A percentile compares a stretch with the other conserved stretches of the same genome.
Evolutionary conservation across 2,113 vertebrate genomes (phyloP).

Genomic region (Rhinopomastus cyanomelas): DNA sequence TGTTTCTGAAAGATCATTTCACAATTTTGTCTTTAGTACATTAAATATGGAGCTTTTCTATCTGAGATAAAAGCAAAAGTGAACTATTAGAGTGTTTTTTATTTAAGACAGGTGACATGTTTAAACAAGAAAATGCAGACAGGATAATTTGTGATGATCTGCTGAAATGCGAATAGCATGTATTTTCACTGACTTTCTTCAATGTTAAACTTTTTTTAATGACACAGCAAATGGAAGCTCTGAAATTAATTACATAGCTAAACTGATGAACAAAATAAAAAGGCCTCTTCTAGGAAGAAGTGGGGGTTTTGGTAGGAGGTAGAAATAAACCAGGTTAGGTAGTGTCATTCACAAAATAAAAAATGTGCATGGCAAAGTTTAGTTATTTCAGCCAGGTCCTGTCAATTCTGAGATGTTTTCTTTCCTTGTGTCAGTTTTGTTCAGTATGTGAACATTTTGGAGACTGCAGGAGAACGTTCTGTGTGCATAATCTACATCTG

Average conservation of each 20-base stretch:
- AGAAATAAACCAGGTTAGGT: not conserved
- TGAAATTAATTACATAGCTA: not conserved
- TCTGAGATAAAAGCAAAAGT: not conserved
- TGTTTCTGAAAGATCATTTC: not conserved
- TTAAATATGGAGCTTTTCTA: not conserved
- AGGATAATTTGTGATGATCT: not conserved
- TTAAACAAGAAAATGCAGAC: not conserved
- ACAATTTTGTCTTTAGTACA: not conserved
- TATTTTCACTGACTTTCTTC: not conserved
- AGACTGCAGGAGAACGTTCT: not conserved
- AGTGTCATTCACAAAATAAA: not conserved
- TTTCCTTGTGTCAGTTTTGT: not conserved
- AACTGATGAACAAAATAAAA: not conserved
- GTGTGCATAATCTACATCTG: not conserved
- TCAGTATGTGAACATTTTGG: not conserved
- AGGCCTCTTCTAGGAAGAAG: rapidly evolving
- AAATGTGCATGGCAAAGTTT: not conserved
- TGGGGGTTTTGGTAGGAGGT: rapidly evolving
- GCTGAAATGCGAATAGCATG: not conserved
- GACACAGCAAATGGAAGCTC: not conserved
- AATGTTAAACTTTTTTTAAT: not conserved
- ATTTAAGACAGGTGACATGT: not conserved
- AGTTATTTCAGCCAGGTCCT: not conserved
- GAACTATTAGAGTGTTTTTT: not conserved
- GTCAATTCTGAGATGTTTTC: not conserved